These are phyloP conservation scores for Ectropis grisescens DNA, from an alignment of 1,140 invertebrate genomes.

Conservation along the genomic window DNA sequence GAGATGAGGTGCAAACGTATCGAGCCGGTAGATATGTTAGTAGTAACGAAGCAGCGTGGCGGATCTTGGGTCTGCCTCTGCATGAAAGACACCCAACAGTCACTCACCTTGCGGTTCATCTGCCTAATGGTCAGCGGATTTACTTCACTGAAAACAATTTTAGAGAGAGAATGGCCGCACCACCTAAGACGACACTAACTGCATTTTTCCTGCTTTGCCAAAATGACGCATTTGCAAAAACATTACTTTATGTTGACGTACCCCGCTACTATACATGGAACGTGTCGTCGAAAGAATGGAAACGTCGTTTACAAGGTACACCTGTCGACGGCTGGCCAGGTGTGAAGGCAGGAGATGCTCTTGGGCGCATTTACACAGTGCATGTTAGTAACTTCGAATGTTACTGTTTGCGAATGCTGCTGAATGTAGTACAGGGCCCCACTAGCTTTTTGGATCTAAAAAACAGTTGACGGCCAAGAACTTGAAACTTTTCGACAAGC, in stretches of 20 bases:
- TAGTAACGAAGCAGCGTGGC: constrained; percentile 12
- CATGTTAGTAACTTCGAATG: constrained; percentile 10
- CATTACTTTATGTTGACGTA: constrained; percentile 19
- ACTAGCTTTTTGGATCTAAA: constrained; percentile 9
- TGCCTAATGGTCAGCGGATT: constrained; percentile 17
- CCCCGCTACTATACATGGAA: constrained; percentile 20
- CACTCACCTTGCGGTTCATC: constrained; percentile 18
- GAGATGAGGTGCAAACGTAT: constrained; percentile 12
- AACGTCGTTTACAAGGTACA: constrained; percentile 11
- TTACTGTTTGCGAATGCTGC: constrained; percentile 10
- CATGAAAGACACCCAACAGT: constrained; percentile 25
- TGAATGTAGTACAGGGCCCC: constrained; percentile 4
- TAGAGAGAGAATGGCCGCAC: constrained; percentile 16
- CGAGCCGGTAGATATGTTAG: constrained; percentile 13
- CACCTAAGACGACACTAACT: constrained; percentile 21
- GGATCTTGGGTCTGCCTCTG: constrained; percentile 14
- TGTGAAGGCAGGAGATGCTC: constrained; percentile 10
- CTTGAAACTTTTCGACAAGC: constrained; percentile 8
- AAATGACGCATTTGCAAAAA: constrained; percentile 21
- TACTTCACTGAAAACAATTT: constrained; percentile 21
- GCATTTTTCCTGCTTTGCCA: constrained; percentile 22
- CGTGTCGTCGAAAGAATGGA: constrained; percentile 13
- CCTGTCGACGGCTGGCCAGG: constrained; percentile 5
- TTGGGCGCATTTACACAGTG: constrained; percentile 11
- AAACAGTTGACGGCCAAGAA: constrained; percentile 14